A percentile compares a stretch with the other conserved stretches of the same genome.
phyloP scores from a whole-genome alignment of 1,140 invertebrate species.

The Oppia nitens region DNA sequence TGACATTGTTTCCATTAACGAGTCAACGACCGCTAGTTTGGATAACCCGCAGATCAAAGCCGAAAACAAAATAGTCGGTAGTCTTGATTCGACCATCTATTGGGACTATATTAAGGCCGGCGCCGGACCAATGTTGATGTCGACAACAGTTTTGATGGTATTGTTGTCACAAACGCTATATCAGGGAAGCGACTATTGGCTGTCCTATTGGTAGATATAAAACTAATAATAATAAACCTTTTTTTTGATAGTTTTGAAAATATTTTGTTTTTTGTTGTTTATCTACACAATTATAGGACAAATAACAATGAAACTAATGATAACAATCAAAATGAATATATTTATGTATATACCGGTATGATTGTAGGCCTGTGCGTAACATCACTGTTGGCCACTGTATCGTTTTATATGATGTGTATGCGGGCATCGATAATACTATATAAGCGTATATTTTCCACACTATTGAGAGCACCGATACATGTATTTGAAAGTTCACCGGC shows the following conservation, averaged over 20 bases:
- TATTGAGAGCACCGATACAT: slow-evolving; percentile 58
- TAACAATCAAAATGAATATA: background rate
- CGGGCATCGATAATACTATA: too few species aligned
- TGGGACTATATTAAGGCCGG: too few species aligned
- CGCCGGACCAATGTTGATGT: background rate
- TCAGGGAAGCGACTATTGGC: slow-evolving; percentile 4
- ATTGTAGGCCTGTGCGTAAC: slow-evolving; percentile 27
- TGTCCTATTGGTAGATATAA: slow-evolving; percentile 6
- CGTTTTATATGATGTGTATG: slow-evolving; percentile 60
- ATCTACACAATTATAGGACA: slow-evolving; percentile 1
- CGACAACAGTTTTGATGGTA: background rate
- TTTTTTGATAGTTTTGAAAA: background rate
- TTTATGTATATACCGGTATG: slow-evolving; percentile 27
- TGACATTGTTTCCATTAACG: background rate
- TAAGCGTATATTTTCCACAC: too few species aligned
- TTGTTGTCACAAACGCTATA: slow-evolving; percentile 11
- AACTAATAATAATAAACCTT: too few species aligned
- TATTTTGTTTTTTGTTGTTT: background rate
- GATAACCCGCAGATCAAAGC: slow-evolving; percentile 5
- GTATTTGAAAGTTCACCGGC: slow-evolving; percentile 76
- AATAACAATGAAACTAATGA: background rate
- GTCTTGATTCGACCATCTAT: slow-evolving; percentile 9
- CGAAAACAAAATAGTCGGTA: slow-evolving; percentile 1
- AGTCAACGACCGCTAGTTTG: background rate
- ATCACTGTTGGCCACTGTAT: slow-evolving; percentile 38